Evolutionary conservation across 2,888 invertebrate genomes (phyloP).

Genomic region (Trissolcus brochymenae): DNA sequence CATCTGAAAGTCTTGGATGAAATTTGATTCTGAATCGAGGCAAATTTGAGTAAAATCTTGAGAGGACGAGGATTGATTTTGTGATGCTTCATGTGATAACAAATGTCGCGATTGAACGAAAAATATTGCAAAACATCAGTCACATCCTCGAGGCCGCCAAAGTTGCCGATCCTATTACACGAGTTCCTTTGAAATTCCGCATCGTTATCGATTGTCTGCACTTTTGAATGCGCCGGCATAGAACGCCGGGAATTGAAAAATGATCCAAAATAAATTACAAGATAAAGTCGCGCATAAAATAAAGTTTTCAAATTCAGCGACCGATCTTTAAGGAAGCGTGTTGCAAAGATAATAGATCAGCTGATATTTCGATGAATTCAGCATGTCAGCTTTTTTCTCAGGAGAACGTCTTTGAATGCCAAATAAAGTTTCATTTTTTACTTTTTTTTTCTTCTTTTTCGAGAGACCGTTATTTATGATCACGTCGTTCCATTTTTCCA

Average conservation of each 20-base stretch:
- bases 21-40: no score
- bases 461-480: slow-evolving; percentile 7
- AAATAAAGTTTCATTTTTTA: slow-evolving; percentile 9
- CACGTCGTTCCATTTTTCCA: not conserved
- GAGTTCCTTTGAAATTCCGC: slow-evolving; percentile 22
- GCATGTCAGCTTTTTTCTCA: slow-evolving; percentile 18
- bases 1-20: no score
- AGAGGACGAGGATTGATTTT: no score
- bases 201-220: slow-evolving; percentile 36
- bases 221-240: slow-evolving; percentile 32
- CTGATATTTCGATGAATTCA: slow-evolving; percentile 34
- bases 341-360: slow-evolving; percentile 23
- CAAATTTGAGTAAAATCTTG: no score
- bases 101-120: no score
- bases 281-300: slow-evolving; percentile 17
- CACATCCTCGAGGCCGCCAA: slow-evolving; percentile 5
- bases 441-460: not conserved
- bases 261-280: slow-evolving; percentile 31
- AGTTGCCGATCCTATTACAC: slow-evolving; percentile 16
- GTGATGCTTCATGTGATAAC: no score
- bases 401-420: slow-evolving; percentile 12
- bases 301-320: slow-evolving; percentile 29
- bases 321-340: slow-evolving; percentile 19
- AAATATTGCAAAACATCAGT: no score
- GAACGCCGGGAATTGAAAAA: slow-evolving; percentile 33